These are phyloP conservation scores for Hoplostethus atlanticus DNA, from an alignment of 2,797 vertebrate genomes.

Conservation along the genomic window DNA sequence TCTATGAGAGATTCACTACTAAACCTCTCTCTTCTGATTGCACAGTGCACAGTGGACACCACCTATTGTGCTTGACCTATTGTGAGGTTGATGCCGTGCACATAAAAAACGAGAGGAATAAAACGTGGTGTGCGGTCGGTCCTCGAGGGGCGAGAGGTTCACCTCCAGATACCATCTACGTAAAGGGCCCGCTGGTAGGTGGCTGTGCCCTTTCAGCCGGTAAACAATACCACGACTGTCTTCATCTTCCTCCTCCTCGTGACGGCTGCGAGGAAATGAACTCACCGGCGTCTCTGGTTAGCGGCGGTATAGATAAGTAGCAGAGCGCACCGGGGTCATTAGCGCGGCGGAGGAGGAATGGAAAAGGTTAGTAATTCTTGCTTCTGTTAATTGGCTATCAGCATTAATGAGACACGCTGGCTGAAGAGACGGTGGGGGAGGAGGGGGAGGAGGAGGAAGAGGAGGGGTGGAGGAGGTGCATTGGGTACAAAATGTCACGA, in stretches of 20 bases:
- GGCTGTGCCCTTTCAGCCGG: constrained; percentile 61
- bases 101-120: constrained; percentile 35
- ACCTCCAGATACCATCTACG: constrained; percentile 55
- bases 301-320: constrained; percentile 67
- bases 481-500: constrained; percentile 74
- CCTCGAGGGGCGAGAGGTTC: constrained; percentile 42
- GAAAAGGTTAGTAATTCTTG: constrained; percentile 77
- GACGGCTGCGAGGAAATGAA: constrained; percentile 59
- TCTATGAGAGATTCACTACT: neutral
- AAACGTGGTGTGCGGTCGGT: constrained; percentile 24
- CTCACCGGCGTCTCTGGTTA: constrained; percentile 52
- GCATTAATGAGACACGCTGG: constrained; percentile 73
- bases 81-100: constrained; percentile 27
- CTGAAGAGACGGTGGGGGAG: constrained; percentile 37
- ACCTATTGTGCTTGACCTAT: neutral
- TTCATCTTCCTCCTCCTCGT: constrained; percentile 54
- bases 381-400: constrained; percentile 78
- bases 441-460: constrained; percentile 22
- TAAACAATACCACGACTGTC: constrained; percentile 45
- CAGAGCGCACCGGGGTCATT: constrained; percentile 60
- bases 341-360: constrained; percentile 52
- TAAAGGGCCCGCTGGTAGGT: constrained; percentile 29
- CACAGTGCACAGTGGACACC: neutral
- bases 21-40: neutral
- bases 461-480: constrained; percentile 32